These are phyloP conservation scores for Limenitis camilla DNA, from an alignment of 2,888 invertebrate species.

Conservation along the genomic window DNA sequence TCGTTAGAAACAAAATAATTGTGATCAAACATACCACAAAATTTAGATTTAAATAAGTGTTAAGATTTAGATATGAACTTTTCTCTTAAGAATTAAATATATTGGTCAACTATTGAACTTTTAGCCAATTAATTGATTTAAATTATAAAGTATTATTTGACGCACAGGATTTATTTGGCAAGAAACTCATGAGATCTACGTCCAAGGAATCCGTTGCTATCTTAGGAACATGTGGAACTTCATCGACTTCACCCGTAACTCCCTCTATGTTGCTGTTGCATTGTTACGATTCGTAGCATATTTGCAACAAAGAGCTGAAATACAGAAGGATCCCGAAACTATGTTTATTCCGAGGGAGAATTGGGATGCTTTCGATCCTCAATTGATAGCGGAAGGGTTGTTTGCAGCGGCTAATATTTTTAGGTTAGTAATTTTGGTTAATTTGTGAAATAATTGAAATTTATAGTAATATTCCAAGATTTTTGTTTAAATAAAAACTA, in stretches of 20 bases:
- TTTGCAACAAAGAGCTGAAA: constrained; percentile 82
- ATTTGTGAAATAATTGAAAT: too few relatives aligned
- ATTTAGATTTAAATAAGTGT: too few relatives aligned
- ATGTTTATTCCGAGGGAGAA: constrained; percentile 86
- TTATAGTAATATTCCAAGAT: too few relatives aligned
- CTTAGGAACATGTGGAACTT: constrained; percentile 97
- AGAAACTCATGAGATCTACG: constrained; percentile 92
- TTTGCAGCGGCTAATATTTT: constrained; percentile 97
- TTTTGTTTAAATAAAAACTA: too few relatives aligned
- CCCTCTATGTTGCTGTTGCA: constrained; percentile 84
- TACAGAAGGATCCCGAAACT: constrained; percentile 77
- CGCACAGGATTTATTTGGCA: constrained; percentile 93
- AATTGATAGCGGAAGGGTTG: constrained; percentile 92
- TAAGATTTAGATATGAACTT: too few relatives aligned
- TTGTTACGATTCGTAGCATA: constrained; percentile 82
- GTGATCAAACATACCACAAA: too few relatives aligned
- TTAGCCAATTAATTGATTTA: too few relatives aligned
- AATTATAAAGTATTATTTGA: too few relatives aligned
- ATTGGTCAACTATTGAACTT: too few relatives aligned
- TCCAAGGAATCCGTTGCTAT: constrained; percentile 89
- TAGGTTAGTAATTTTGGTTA: constrained; percentile 62
- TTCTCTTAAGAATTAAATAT: too few relatives aligned
- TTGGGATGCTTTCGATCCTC: constrained; percentile 96
- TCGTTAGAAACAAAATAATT: too few relatives aligned
- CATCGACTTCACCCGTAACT: constrained; percentile 94